phyloP scores from a whole-genome alignment of 2,888 invertebrate species.

The Acanthoscelides obtectus region DNA sequence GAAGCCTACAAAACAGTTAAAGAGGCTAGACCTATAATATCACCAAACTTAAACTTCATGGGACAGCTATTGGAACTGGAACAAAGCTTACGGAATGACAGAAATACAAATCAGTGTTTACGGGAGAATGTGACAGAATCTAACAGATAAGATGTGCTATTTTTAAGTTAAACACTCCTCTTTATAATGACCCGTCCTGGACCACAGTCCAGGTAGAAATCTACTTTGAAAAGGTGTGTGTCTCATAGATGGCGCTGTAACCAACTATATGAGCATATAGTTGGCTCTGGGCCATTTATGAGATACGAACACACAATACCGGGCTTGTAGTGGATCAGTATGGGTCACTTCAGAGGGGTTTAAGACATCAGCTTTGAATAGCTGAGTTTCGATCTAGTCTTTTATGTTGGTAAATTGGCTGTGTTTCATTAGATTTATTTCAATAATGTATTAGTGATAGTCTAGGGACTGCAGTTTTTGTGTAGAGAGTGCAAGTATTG shows the following conservation, averaged over 20 bases:
- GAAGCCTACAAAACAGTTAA: conserved; percentile 88
- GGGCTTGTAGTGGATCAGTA: neutral
- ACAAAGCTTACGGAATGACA: conserved; percentile 55
- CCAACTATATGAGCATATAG: too few species aligned
- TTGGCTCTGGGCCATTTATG: neutral
- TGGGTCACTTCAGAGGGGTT: neutral
- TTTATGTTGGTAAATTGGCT: conserved; percentile 42
- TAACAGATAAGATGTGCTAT: conserved; percentile 48
- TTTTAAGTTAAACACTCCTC: conserved; percentile 5
- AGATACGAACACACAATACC: neutral
- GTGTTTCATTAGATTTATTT: conserved; percentile 44
- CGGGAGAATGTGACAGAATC: conserved; percentile 55
- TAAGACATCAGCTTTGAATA: conserved; percentile 33
- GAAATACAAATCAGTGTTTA: conserved; percentile 48
- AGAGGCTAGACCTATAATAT: conserved; percentile 80
- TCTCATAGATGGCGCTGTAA: too few species aligned
- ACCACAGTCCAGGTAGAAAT: too few species aligned
- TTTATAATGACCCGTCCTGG: too few species aligned
- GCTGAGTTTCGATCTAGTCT: conserved; percentile 39
- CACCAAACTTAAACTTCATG: conserved; percentile 93
- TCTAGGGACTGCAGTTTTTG: neutral
- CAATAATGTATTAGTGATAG: conserved; percentile 8
- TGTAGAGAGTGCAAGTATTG: neutral
- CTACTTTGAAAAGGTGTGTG: too few species aligned
- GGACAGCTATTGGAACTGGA: conserved; percentile 83